These are phyloP conservation scores for Dryobotodes eremita DNA, from an alignment of 2,888 invertebrate genomes.

Conservation along the genomic window DNA sequence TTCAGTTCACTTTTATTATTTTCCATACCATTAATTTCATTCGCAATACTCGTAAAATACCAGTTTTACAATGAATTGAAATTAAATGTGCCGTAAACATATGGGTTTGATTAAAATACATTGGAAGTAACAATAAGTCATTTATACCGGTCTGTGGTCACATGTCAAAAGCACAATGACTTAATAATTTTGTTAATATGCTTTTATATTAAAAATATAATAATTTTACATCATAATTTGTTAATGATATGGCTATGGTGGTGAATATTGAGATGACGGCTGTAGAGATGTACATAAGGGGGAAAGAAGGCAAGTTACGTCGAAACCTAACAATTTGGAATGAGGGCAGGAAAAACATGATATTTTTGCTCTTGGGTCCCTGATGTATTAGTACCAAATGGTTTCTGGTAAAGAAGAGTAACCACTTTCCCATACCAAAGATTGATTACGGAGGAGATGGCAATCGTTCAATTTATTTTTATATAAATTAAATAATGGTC, in stretches of 20 bases:
- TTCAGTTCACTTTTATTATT: background rate
- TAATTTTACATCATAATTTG: background rate
- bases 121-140: background rate
- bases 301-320: no score
- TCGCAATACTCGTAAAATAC: constrained; percentile 10
- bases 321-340: no score
- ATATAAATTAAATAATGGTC: no score
- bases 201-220: background rate
- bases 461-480: no score
- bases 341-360: no score
- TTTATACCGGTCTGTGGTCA: constrained; percentile 5
- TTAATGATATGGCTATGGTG: background rate
- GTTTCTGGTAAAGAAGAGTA: no score
- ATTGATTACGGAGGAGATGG: no score
- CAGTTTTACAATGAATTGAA: constrained; percentile 22
- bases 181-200: background rate
- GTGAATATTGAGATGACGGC: no score
- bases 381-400: no score
- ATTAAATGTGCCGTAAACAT: constrained; percentile 16
- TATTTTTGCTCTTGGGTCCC: no score
- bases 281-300: no score
- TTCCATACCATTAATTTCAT: constrained; percentile 2
- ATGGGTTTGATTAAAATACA: constrained; percentile 12
- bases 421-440: no score
- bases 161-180: constrained; percentile 20